Evolutionary conservation across 1,140 invertebrate species (phyloP).

Genomic region (Drosophila paulistorum): DNA sequence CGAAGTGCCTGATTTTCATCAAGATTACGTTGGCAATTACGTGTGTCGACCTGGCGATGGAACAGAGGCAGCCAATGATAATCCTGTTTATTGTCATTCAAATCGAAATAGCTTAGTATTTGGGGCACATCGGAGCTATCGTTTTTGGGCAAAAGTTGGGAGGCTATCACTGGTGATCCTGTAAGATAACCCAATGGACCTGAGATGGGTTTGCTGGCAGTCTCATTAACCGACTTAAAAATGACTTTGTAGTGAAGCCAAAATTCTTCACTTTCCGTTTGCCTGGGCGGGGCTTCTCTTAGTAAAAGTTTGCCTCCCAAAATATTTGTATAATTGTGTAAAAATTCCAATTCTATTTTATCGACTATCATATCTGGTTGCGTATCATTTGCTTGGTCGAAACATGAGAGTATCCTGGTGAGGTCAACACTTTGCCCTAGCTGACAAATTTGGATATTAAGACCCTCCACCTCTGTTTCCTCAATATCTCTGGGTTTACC

Average conservation of each 20-base stretch:
- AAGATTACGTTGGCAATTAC: conserved; percentile 28
- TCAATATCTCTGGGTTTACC: conserved; percentile 40
- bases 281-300: neutral
- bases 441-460: conserved; percentile 51
- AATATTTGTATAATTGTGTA: conserved; percentile 65
- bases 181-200: conserved; percentile 69
- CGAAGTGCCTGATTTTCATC: conserved; percentile 25
- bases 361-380: conserved; percentile 38
- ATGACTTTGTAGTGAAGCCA: conserved; percentile 46
- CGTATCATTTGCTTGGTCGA: conserved; percentile 40
- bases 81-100: neutral
- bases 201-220: conserved; percentile 40
- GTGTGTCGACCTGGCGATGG: neutral
- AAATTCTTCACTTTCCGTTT: conserved; percentile 13
- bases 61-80: conserved; percentile 55
- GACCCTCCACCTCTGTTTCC: conserved; percentile 29
- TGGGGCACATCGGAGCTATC: conserved; percentile 26
- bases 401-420: neutral
- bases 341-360: conserved; percentile 42
- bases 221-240: conserved; percentile 23
- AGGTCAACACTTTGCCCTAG: neutral
- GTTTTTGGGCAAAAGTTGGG: conserved; percentile 40
- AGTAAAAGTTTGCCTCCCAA: conserved; percentile 37
- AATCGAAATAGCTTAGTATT: conserved; percentile 51
- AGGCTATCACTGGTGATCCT: conserved; percentile 60